These are phyloP conservation scores for Papilio gigon DNA, from an alignment of 2,888 invertebrate species.

Conservation along the genomic window DNA sequence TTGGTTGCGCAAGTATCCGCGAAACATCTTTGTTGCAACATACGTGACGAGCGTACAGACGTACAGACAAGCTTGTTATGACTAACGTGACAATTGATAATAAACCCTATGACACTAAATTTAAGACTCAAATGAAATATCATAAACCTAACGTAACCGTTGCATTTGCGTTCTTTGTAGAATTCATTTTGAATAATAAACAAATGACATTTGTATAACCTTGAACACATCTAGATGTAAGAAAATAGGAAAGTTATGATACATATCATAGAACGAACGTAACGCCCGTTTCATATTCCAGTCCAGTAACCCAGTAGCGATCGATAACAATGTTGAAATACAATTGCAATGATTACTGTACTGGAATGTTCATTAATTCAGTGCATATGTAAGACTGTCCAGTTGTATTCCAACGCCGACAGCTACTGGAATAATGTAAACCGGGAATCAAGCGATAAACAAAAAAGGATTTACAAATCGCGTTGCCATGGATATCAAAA, in stretches of 20 bases:
- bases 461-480: too few species aligned
- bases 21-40: constrained; percentile 58
- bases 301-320: too few species aligned
- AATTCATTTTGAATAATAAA: constrained; percentile 66
- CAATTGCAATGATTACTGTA: too few species aligned
- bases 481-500: too few species aligned
- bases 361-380: too few species aligned
- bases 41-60: constrained; percentile 57
- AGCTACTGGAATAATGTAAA: too few species aligned
- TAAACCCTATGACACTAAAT: constrained; percentile 43
- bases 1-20: constrained; percentile 67
- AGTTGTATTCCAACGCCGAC: too few species aligned
- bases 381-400: too few species aligned
- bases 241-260: constrained; percentile 50
- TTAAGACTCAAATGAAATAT: constrained; percentile 48
- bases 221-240: constrained; percentile 73
- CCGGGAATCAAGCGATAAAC: background rate
- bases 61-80: constrained; percentile 44
- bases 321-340: too few species aligned
- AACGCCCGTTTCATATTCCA: too few species aligned
- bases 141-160: constrained; percentile 45
- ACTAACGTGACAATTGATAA: constrained; percentile 44
- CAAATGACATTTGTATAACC: constrained; percentile 67
- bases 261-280: background rate
- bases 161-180: constrained; percentile 58